Percentiles rank a stretch among this genome's conserved stretches.
phyloP scores from a whole-genome alignment of 2,888 invertebrate genomes.

The Stenotaenia linearis region DNA sequence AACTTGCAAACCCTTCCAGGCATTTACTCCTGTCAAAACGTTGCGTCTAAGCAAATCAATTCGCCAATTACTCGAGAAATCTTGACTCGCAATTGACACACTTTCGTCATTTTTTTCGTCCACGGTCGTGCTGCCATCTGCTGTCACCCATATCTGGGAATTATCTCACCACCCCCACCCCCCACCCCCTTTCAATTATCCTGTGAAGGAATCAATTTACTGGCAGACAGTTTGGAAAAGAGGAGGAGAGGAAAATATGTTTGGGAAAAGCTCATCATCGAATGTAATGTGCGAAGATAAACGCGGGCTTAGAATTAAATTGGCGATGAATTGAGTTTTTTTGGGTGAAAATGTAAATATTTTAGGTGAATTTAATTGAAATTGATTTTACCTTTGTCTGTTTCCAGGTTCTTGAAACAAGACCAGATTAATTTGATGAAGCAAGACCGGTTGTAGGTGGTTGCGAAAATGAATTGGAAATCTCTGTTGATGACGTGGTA shows the following conservation, averaged over 20 bases:
- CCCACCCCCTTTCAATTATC: neutral
- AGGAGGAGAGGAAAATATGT: neutral
- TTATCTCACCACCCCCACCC: neutral
- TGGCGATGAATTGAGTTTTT: neutral
- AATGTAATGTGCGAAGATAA: constrained; percentile 9
- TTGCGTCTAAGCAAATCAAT: neutral
- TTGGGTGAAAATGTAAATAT: neutral
- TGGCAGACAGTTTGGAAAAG: neutral
- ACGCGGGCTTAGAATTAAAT: neutral
- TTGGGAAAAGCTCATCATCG: constrained; percentile 1
- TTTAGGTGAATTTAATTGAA: neutral
- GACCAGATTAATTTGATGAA: neutral
- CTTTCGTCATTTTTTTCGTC: neutral
- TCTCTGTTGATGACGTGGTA: neutral
- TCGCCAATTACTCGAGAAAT: too few species aligned
- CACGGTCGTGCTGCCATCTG: neutral
- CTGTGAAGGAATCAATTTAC: neutral
- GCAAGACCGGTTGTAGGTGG: neutral
- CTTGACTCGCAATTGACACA: neutral
- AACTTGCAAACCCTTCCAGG: neutral
- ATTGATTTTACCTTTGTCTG: neutral
- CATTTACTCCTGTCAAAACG: neutral
- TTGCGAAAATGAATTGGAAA: neutral
- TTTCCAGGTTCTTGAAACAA: neutral
- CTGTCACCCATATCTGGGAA: neutral